Conservation (phyloP, 2,113 vertebrate genomes). For the Oreocharis arfaki region DNA sequence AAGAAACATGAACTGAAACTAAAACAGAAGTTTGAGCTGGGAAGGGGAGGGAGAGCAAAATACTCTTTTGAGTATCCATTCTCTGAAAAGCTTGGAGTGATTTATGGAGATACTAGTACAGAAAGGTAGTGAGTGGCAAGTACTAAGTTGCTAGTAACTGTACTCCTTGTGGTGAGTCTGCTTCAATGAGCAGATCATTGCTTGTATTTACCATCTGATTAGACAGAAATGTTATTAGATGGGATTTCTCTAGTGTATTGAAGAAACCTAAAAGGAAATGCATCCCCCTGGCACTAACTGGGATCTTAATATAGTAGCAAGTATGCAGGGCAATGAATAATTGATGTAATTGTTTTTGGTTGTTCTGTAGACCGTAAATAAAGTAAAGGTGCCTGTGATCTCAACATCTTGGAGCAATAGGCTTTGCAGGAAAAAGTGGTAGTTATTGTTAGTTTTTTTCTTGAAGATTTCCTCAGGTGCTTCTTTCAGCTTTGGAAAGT, state of each 20-base stretch:
- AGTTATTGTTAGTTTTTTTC: background rate
- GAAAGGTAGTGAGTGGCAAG: background rate
- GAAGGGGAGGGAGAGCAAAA: background rate
- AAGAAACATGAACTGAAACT: background rate
- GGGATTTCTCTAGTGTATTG: background rate
- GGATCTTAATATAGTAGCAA: background rate
- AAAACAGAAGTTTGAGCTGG: background rate
- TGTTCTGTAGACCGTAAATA: background rate
- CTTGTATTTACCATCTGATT: background rate
- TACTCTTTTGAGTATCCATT: rapidly evolving
- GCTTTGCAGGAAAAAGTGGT: background rate
- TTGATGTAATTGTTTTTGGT: background rate
- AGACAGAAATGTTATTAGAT: background rate
- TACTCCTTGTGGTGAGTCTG: background rate
- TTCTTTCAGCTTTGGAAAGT: background rate
- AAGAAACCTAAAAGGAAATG: background rate
- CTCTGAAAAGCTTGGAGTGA: background rate
- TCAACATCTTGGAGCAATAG: background rate
- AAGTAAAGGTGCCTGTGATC: background rate
- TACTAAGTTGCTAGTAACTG: background rate
- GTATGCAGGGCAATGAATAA: background rate
- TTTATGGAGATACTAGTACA: background rate
- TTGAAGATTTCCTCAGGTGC: background rate
- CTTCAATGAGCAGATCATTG: background rate
- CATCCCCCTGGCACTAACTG: background rate